Base-by-base conservation (phyloP, 2,888 invertebrate species). In the Falcaria lacertinaria region DNA sequence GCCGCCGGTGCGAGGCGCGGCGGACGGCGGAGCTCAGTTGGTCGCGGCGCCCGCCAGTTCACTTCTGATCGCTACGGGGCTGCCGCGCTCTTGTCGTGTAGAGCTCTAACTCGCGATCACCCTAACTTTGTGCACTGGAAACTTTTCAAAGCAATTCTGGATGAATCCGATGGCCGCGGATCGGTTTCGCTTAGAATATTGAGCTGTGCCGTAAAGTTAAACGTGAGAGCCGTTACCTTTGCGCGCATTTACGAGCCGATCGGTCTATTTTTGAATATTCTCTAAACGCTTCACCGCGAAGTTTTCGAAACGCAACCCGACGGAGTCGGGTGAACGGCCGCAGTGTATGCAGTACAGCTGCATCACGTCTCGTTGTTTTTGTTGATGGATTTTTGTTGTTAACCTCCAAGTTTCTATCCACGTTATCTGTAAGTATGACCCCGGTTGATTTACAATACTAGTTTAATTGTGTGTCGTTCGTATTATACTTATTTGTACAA, bases 341-440 rank as follows among this genome's bases (percentile, higher is more conserved):
- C 84, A 64, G 80, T 74, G 75, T 73, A 76, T 85, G 84, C 86
- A 81, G 66, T 69, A 68, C 74, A 80, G 68, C 82, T 84, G 87
- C 87, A 86, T 73, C 74, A 75, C 75, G 72, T 74, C 74, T 75
- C 80, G 76, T 77, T 86, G 88, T 87, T 85, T 86, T 84, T 85
- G 84, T 88, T 87, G 83, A 85, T 79, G 84, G 81, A 85, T 84
- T 84, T 80, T 80, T 86, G 85, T 82, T 82, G 77, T 82, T 83
- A 79, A 80, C 75, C 74, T 78, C 74, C 65, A 70, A 71, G 62
- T 62, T 74, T 64, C 69, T 78, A 75, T 66, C 70, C 70, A 77
- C 76, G 71, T 81, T 87, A 87, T 87, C 85, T 87, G 89, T 89
- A 87, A 89, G 89, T 89, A 89, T 87, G 83, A 87, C 85, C 80